Percentiles rank a stretch among this genome's conserved stretches.
Conservation (phyloP, 2,888 invertebrate species). For the Achlya flavicornis region DNA sequence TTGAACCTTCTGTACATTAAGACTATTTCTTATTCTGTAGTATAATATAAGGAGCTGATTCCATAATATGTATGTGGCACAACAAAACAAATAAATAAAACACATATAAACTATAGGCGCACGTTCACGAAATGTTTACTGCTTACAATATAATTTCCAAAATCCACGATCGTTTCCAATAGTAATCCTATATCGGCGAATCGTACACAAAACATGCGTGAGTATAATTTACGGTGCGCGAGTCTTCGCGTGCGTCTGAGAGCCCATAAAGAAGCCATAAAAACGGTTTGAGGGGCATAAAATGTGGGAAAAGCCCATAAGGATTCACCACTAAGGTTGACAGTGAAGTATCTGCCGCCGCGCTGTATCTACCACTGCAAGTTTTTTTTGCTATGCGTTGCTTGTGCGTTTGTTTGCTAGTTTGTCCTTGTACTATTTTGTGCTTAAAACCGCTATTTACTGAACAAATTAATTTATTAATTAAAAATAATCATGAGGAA, state of each 20-base stretch:
- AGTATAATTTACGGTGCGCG: slow-evolving; percentile 29
- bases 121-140: too few relatives aligned
- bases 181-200: slow-evolving; percentile 25
- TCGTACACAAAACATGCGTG: slow-evolving; percentile 18
- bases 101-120: too few relatives aligned
- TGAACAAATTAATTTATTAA: too few relatives aligned
- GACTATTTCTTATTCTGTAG: too few relatives aligned
- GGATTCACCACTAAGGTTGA: slow-evolving; percentile 3
- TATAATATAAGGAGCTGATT: too few relatives aligned
- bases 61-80: too few relatives aligned
- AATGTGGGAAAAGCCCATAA: not conserved
- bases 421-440: not conserved
- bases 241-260: slow-evolving; percentile 34
- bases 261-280: slow-evolving; percentile 37
- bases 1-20: too few relatives aligned
- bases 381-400: not conserved
- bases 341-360: not conserved
- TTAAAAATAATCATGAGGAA: too few relatives aligned
- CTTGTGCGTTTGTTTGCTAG: not conserved
- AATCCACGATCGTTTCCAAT: not conserved
- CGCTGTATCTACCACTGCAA: too few relatives aligned
- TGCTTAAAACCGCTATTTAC: too few relatives aligned
- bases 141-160: too few relatives aligned
- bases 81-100: too few relatives aligned
- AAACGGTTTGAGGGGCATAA: slow-evolving; percentile 19